Conservation (phyloP, 1,140 invertebrate genomes). For the Halesus radiatus region DNA sequence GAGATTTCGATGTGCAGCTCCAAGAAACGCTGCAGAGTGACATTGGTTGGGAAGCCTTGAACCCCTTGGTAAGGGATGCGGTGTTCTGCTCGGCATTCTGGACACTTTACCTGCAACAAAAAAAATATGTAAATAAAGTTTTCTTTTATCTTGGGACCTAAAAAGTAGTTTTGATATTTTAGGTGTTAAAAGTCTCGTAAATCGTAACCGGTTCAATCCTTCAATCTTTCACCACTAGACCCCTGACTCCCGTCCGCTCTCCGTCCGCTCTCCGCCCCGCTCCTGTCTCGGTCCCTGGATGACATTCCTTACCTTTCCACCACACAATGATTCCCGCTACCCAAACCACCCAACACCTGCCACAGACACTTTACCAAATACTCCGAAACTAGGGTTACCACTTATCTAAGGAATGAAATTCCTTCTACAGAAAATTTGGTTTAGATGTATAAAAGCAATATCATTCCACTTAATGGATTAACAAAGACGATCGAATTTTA, state of each 20-base stretch:
- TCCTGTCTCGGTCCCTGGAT: not conserved
- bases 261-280: not conserved
- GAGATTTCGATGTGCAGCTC: conserved; percentile 96
- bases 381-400: conserved; percentile 6
- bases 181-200: not conserved
- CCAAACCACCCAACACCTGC: conserved; percentile 19
- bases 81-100: conserved; percentile 98
- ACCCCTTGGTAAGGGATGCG: conserved; percentile 96
- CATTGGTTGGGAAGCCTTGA: conserved; percentile 95
- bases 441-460: not conserved
- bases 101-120: conserved; percentile 89
- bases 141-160: too few relatives aligned
- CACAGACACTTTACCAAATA: conserved; percentile 31
- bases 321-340: not conserved
- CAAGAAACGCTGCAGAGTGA: conserved; percentile 94
- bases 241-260: not conserved
- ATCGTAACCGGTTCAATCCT: not conserved
- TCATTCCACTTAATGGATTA: too few relatives aligned
- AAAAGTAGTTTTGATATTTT: too few relatives aligned
- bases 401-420: not conserved
- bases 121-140: not conserved
- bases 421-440: not conserved
- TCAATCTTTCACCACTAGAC: not conserved
- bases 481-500: too few relatives aligned
- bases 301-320: conserved; percentile 3